phyloP scores from a whole-genome alignment of 2,797 vertebrate species.

The Parauchenoglanis ngamensis region DNA sequence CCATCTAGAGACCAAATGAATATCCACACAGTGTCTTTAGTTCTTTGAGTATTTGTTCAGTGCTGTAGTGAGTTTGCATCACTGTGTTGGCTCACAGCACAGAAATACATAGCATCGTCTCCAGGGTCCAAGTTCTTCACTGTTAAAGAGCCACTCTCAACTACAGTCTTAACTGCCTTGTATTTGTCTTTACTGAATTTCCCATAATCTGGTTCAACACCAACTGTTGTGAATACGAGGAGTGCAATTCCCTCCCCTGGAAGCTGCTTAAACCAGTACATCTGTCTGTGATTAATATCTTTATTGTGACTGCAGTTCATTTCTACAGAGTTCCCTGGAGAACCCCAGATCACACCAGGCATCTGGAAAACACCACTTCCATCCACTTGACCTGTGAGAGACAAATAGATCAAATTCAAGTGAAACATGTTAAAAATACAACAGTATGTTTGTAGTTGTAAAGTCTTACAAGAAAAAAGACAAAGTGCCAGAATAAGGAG shows the following conservation, averaged over 20 bases:
- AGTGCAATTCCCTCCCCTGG: conserved; percentile 34
- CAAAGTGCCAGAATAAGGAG: conserved; percentile 2
- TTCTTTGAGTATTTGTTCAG: conserved; percentile 46
- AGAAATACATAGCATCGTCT: conserved; percentile 59
- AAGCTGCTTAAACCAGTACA: conserved; percentile 52
- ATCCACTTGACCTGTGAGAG: background rate
- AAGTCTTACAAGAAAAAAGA: background rate
- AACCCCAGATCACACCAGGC: conserved; percentile 14
- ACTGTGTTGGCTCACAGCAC: conserved; percentile 56
- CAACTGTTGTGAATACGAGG: conserved; percentile 35
- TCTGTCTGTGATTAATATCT: conserved; percentile 24
- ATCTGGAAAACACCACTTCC: conserved; percentile 23
- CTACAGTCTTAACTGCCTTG: conserved; percentile 26
- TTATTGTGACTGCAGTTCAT: conserved; percentile 54
- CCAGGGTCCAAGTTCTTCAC: conserved; percentile 47
- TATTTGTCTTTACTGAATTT: conserved; percentile 42
- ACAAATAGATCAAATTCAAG: background rate
- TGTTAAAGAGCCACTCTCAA: conserved; percentile 49
- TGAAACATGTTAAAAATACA: background rate
- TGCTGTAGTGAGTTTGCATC: conserved; percentile 34
- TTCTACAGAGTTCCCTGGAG: conserved; percentile 16
- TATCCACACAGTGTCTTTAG: background rate
- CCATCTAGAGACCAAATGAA: conserved; percentile 2
- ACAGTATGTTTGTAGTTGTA: too few species aligned
- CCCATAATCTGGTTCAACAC: conserved; percentile 50